phyloP scores from a whole-genome alignment of 2,888 invertebrate species.

The Erebia ligea region DNA sequence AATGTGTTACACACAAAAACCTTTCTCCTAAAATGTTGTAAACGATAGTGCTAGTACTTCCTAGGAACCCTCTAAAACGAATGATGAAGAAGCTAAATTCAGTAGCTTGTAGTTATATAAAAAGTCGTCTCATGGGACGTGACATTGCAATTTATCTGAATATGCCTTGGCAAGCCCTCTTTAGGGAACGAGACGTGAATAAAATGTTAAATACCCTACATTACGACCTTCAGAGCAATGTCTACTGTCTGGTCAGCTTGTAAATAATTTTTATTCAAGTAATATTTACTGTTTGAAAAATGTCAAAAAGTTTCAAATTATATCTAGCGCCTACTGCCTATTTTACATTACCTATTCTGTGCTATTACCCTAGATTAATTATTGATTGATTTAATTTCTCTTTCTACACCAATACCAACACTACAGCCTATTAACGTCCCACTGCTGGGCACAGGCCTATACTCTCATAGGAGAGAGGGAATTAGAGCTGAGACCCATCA shows the following conservation, averaged over 20 bases:
- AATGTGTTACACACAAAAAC: too few relatives aligned
- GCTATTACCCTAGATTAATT: too few relatives aligned
- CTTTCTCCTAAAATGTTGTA: too few relatives aligned
- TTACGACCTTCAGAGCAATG: conserved; percentile 17
- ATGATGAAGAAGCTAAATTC: conserved; percentile 10
- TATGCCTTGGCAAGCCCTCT: conserved; percentile 32
- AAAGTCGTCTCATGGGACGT: conserved; percentile 26
- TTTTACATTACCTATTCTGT: too few relatives aligned
- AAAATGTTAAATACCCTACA: conserved; percentile 25
- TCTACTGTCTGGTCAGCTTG: conserved; percentile 11
- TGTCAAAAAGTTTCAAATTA: neutral
- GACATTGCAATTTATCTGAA: conserved; percentile 31
- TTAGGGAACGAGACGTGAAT: conserved; percentile 25
- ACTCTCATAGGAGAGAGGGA: too few relatives aligned
- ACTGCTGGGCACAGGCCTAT: too few relatives aligned
- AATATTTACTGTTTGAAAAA: neutral
- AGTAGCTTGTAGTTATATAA: conserved; percentile 13
- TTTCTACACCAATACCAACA: too few relatives aligned
- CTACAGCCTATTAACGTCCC: too few relatives aligned
- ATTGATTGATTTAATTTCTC: too few relatives aligned
- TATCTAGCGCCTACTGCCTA: too few relatives aligned
- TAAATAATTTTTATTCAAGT: neutral
- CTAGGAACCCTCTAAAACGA: neutral
- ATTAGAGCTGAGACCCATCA: too few relatives aligned
- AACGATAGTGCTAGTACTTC: too few relatives aligned